Percentiles rank a stretch among this genome's conserved stretches.
Conservation (phyloP, 2,113 vertebrate species). For the Laticauda laticaudata region DNA sequence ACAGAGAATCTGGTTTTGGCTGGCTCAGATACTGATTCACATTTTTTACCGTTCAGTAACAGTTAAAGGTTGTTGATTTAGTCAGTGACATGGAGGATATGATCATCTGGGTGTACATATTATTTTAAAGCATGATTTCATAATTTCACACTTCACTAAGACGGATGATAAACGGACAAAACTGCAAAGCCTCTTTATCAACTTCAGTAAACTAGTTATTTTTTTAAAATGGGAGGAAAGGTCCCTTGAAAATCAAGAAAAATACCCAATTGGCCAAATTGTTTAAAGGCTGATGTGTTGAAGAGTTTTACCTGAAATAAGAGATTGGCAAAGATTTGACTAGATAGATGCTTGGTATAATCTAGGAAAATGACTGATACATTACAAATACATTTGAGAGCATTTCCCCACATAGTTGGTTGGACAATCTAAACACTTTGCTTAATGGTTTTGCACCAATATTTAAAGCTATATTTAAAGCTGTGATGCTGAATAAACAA, state of each 20-base stretch:
- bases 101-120: background rate
- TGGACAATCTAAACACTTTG: background rate
- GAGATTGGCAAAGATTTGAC: background rate
- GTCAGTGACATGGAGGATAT: background rate
- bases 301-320: background rate
- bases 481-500: background rate
- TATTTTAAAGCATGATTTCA: background rate
- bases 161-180: background rate
- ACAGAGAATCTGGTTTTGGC: background rate
- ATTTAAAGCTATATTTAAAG: slow-evolving; percentile 2
- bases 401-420: background rate
- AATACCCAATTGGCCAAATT: background rate
- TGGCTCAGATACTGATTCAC: background rate
- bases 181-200: background rate
- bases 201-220: background rate
- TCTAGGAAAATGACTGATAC: background rate
- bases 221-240: background rate
- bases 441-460: slow-evolving; percentile 11
- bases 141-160: background rate
- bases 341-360: background rate
- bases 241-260: background rate
- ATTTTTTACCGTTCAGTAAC: background rate
- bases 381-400: background rate
- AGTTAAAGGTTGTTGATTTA: background rate
- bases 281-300: background rate